These are phyloP conservation scores for Chironomus tentans DNA, from an alignment of 2,888 invertebrate genomes.

Conservation along the genomic window DNA sequence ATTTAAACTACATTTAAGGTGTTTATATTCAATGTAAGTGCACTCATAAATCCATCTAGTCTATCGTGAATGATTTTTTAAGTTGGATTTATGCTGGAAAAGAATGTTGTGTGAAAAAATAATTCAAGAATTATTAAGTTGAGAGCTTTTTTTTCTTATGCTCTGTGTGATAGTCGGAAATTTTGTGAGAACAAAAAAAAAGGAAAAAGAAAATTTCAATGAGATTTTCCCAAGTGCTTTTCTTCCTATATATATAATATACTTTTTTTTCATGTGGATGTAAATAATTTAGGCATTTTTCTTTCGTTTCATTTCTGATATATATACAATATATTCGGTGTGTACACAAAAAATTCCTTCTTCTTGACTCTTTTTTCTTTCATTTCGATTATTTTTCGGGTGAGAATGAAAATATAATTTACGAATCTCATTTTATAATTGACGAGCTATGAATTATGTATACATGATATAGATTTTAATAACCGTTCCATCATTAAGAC, in stretches of 20 bases:
- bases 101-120: neutral
- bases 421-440: neutral
- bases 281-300: conserved; percentile 17
- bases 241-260: neutral
- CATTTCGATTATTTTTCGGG: neutral
- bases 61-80: neutral
- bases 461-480: neutral
- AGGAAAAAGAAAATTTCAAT: neutral
- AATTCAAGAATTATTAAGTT: neutral
- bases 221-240: neutral
- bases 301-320: neutral
- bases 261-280: conserved; percentile 20
- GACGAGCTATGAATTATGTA: neutral
- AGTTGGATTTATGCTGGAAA: neutral
- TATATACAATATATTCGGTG: neutral
- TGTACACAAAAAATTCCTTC: neutral
- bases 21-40: neutral
- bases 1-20: neutral
- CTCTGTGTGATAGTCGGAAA: neutral
- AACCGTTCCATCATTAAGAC: neutral
- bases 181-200: neutral
- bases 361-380: neutral
- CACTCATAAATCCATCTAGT: neutral
- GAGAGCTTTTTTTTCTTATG: too few species aligned
- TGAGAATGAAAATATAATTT: too few species aligned